Conservation (phyloP, 2,888 invertebrate genomes). For the Drosophila paracracens region DNA sequence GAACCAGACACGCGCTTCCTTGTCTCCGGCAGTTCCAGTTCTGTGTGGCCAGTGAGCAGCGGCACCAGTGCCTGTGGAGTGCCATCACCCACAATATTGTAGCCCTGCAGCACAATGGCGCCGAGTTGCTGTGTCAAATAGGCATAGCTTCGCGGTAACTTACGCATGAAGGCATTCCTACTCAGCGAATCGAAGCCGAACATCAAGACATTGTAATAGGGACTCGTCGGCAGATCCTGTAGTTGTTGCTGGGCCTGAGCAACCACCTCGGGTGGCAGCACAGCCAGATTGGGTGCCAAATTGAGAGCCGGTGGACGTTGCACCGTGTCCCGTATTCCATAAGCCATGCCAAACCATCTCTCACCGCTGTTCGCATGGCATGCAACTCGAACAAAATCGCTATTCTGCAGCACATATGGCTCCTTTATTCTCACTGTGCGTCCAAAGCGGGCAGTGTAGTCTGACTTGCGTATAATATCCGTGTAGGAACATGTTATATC, state of each 20-base stretch:
- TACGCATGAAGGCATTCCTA: constrained; percentile 91
- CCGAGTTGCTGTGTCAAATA: constrained; percentile 88
- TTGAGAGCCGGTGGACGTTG: constrained; percentile 64
- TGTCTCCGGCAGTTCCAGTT: constrained; percentile 95
- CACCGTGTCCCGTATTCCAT: constrained; percentile 86
- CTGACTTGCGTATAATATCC: constrained; percentile 90
- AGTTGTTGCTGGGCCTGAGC: constrained; percentile 65
- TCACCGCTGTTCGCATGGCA: constrained; percentile 86
- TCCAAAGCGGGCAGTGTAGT: constrained; percentile 87
- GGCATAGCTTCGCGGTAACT: constrained; percentile 90
- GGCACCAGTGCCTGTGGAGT: constrained; percentile 95
- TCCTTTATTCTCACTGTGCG: constrained; percentile 86
- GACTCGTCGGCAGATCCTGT: constrained; percentile 55
- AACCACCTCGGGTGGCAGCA: constrained; percentile 60
- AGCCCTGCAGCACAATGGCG: constrained; percentile 89
- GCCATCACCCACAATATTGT: constrained; percentile 94
- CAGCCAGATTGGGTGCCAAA: constrained; percentile 59
- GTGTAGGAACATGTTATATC: constrained; percentile 87
- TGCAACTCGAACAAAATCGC: constrained; percentile 90
- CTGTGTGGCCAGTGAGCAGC: constrained; percentile 93
- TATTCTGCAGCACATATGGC: constrained; percentile 87
- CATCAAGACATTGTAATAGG: constrained; percentile 90
- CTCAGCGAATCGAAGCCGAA: constrained; percentile 96
- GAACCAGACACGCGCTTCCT: constrained; percentile 89
- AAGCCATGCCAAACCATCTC: constrained; percentile 89